These are phyloP conservation scores for Megatriorchis doriae DNA, from an alignment of 2,113 vertebrate genomes.

Conservation along the genomic window DNA sequence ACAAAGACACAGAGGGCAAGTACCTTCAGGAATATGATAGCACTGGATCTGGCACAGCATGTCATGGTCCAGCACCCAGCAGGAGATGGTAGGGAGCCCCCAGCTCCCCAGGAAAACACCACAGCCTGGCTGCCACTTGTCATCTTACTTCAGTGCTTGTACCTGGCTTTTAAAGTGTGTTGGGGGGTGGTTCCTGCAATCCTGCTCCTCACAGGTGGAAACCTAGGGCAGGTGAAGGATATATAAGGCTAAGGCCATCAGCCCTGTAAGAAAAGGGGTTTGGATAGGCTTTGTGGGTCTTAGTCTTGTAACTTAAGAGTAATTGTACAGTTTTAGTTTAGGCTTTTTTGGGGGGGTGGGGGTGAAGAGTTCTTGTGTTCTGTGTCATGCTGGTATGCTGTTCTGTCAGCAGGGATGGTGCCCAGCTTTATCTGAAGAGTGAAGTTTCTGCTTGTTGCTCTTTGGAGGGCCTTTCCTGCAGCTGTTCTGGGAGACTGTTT, in stretches of 20 bases:
- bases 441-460: not conserved
- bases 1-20: accelerated
- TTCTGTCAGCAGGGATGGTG: too few relatives aligned
- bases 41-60: too few relatives aligned
- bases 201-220: not conserved
- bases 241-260: not conserved
- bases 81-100: not conserved
- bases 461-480: not conserved
- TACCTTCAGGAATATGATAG: accelerated
- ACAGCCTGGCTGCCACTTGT: accelerated
- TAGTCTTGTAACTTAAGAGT: accelerated
- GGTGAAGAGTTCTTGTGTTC: accelerated
- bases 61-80: accelerated
- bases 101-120: too few relatives aligned
- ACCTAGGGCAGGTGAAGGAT: not conserved
- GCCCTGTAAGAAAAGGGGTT: accelerated
- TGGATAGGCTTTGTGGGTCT: accelerated
- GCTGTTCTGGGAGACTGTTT: not conserved
- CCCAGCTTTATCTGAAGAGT: too few relatives aligned
- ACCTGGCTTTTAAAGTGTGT: not conserved
- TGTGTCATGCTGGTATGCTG: not conserved
- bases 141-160: accelerated
- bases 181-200: not conserved
- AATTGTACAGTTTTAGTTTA: not conserved
- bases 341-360: not conserved